Base-by-base conservation (phyloP, 2,797 vertebrate species). In the Hyperoplus lanceolatus region DNA sequence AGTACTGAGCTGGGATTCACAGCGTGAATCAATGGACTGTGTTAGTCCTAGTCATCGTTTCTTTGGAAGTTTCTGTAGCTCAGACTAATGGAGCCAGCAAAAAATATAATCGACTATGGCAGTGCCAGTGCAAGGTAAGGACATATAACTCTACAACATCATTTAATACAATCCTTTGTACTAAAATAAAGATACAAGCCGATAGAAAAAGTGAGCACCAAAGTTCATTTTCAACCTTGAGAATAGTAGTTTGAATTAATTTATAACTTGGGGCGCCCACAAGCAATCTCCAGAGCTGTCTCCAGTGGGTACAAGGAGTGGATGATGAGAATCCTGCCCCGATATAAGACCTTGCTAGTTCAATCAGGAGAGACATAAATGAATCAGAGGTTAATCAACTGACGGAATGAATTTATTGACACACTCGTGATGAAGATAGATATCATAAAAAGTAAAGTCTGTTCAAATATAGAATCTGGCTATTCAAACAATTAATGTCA, bases 21-120 rank as follows among this genome's bases (percentile, higher is more conserved):
- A 2, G 9, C 46, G 9, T 77, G 67, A 84, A 67, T 82, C 74
- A 82, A 16, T 75, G 48, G 41, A 39, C 57, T 53, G n/a, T 61
- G 67, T 61, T 61, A 54, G 56, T 73, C 48, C 56, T 12, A 15
- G 13, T 70, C 39, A 75, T 70, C 12, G 59, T 76, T 68, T 68
- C 61, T 71, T 3, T 63, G 68, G 4, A 73, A 18, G n/a, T 3
- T 51, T 74, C 10, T 10, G 38, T 51, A 58, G 13, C 42, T 18
- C 8, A 10, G 41, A 57, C 18, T 18, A 46, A 8, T 4, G 18
- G 38, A 53, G 16, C 29, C 42, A 0, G 46, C 11, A 70, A 56
- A 79, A 46, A 21, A 46, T 48, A 13, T 50, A 36, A 61, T 53
- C 21, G 54, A 12, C 6, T 13, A 29, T 49, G 29, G 46, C 13